Evolutionary conservation across 2,888 invertebrate species (phyloP).

Genomic region (Bruchidius siliquastri): DNA sequence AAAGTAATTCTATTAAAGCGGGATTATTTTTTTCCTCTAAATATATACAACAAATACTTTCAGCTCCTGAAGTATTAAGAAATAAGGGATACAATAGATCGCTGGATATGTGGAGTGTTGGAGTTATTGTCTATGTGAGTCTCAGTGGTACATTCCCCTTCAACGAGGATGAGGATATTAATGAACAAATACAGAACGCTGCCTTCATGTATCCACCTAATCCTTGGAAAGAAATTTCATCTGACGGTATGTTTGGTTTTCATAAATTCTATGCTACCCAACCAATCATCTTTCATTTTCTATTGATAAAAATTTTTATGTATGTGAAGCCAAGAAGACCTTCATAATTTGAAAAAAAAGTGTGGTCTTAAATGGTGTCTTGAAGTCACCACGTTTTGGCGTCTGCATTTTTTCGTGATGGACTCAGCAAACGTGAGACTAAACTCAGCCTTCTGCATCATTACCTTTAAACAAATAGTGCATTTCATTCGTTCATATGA

Average conservation of each 20-base stretch:
- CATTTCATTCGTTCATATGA: too few relatives aligned
- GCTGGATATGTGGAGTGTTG: slow-evolving; percentile 99
- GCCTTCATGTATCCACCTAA: slow-evolving; percentile 99
- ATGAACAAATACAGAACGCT: slow-evolving; percentile 99
- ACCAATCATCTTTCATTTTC: background rate
- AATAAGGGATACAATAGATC: slow-evolving; percentile 99
- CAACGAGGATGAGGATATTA: slow-evolving; percentile 99
- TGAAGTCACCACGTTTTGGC: too few relatives aligned
- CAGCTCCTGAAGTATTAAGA: slow-evolving; percentile 94
- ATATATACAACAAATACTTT: slow-evolving; percentile 13
- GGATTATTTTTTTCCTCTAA: too few relatives aligned
- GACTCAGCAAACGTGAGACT: too few relatives aligned
- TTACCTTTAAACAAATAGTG: too few relatives aligned
- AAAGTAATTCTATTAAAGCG: too few relatives aligned
- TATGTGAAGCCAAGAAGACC: too few relatives aligned
- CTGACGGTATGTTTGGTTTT: slow-evolving; percentile 59
- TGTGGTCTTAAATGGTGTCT: too few relatives aligned
- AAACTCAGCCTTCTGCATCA: too few relatives aligned
- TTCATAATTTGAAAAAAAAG: too few relatives aligned
- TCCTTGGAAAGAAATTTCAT: slow-evolving; percentile 96
- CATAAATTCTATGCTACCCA: background rate
- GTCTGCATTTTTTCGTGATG: too few relatives aligned
- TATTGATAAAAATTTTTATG: slow-evolving; percentile 15
- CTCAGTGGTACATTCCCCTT: slow-evolving; percentile 98
- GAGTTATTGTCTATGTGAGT: slow-evolving; percentile 97